Base-by-base conservation (phyloP, 2,888 invertebrate genomes). In the Dichetophora obliterata region DNA sequence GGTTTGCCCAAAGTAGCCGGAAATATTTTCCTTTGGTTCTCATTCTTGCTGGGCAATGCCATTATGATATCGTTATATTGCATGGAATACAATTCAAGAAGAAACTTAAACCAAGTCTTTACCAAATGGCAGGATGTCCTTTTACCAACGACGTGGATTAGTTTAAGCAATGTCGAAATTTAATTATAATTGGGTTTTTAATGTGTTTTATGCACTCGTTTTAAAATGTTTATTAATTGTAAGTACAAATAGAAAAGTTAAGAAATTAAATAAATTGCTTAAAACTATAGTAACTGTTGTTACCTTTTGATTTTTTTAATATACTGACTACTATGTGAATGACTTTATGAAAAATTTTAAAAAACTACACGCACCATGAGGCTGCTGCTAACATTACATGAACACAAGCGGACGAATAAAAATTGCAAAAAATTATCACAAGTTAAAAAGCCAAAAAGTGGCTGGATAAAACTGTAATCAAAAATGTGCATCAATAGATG, bases 11-110 rank as follows among this genome's bases (percentile, higher is more conserved):
- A 91, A 4, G 88, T 91, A n/a, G 83, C 91, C 2, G 92, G 94
- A 77, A 98, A 98, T 87, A 90, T 96, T 11, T 90, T 96, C 75
- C 91, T 98, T 87, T 97, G 97, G 96, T 91, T 95, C 66, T 90
- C 92, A 0, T 90, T 97, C 73, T 93, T 94, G 75, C 89, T 93
- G 16, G 98, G 98, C 69, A 93, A 92, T 80, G 95, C 96, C 79
- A 82, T 84, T 19, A 76, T 87, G 69, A 82, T 88, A 86, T 93
- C 94, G 83, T 86, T 95, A 2, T 98, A 97, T 87, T 91, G 94
- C 24, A 93, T 96, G 92, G 98, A 98, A 89, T 86, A 85, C 75
- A 88, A 82, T 81, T 86, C 88, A 4, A 82, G 82, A 24, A 80
- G 80, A 65, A 88, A 88, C 76, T 88, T 88, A 75, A 77, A 80